A percentile compares a stretch with the other conserved stretches of the same genome.
These are phyloP conservation scores for Mastomys coucha DNA, from an alignment of 2,113 vertebrate species.

Conservation along the genomic window DNA sequence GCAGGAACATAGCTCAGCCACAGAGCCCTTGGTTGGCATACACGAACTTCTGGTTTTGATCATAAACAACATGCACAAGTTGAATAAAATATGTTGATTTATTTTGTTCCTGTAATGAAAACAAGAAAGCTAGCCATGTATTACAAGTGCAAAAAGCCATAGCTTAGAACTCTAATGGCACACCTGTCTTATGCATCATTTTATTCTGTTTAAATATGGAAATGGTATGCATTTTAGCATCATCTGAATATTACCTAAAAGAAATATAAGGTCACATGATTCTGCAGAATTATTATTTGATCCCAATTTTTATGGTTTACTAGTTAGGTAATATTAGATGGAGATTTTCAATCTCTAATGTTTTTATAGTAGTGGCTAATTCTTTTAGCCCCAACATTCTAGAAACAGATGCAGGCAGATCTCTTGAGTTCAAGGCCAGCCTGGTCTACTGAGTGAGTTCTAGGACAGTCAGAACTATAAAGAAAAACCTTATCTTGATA, in stretches of 20 bases:
- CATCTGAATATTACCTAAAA: not conserved
- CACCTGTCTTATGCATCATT: not conserved
- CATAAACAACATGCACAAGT: not conserved
- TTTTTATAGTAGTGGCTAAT: not conserved
- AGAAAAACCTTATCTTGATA: no score
- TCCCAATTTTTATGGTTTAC: conserved; percentile 15
- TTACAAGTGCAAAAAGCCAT: not conserved
- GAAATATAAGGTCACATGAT: not conserved
- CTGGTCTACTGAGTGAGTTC: no score
- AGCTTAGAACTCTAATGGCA: not conserved
- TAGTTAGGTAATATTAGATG: not conserved
- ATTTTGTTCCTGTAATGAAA: conserved; percentile 44
- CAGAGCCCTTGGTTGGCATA: not conserved
- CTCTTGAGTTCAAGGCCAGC: no score
- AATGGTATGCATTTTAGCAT: not conserved
- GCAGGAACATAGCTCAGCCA: not conserved
- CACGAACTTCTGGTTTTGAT: not conserved
- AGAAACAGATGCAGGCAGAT: no score
- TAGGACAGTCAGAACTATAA: no score
- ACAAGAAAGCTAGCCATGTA: conserved; percentile 32
- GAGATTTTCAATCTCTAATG: not conserved
- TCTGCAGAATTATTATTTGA: not conserved
- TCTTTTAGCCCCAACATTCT: no score
- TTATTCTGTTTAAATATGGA: conserved; percentile 19
- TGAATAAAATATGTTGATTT: not conserved